phyloP scores from a whole-genome alignment of 2,113 vertebrate genomes.

The Pterocles gutturalis region DNA sequence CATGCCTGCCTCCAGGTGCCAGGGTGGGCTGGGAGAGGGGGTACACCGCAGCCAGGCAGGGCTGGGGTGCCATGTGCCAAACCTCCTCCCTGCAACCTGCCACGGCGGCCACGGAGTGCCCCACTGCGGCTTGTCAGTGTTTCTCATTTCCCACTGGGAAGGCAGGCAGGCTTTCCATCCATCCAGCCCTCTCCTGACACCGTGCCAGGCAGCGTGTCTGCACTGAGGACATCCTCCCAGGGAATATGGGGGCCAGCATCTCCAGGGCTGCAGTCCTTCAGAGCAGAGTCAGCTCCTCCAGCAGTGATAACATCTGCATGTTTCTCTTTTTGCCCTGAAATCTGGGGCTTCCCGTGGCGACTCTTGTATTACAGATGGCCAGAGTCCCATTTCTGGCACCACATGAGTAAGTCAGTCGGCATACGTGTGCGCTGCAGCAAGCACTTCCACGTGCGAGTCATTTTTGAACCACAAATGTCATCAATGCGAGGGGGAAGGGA shows the following conservation, averaged over 20 bases:
- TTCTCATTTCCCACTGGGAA: background rate
- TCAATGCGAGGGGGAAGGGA: rapidly evolving
- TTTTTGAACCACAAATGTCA: background rate
- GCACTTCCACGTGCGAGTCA: background rate
- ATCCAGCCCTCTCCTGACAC: background rate
- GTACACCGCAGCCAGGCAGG: rapidly evolving
- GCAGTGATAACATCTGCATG: rapidly evolving
- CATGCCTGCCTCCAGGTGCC: background rate
- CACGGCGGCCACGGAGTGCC: rapidly evolving
- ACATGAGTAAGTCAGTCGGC: rapidly evolving
- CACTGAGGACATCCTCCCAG: rapidly evolving
- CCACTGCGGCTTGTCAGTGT: background rate
- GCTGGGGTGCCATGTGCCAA: background rate
- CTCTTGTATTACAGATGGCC: background rate
- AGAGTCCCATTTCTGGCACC: background rate
- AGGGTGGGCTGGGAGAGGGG: background rate
- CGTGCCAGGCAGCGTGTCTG: rapidly evolving
- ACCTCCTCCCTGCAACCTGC: background rate
- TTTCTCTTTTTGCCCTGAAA: background rate
- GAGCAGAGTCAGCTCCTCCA: background rate
- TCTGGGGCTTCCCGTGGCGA: background rate
- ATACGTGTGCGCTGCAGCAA: background rate
- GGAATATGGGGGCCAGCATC: rapidly evolving
- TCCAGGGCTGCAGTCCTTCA: background rate
- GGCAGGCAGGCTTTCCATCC: background rate